Evolutionary conservation across 2,888 invertebrate genomes (phyloP).

Genomic region (Dermolepida albohirtum): DNA sequence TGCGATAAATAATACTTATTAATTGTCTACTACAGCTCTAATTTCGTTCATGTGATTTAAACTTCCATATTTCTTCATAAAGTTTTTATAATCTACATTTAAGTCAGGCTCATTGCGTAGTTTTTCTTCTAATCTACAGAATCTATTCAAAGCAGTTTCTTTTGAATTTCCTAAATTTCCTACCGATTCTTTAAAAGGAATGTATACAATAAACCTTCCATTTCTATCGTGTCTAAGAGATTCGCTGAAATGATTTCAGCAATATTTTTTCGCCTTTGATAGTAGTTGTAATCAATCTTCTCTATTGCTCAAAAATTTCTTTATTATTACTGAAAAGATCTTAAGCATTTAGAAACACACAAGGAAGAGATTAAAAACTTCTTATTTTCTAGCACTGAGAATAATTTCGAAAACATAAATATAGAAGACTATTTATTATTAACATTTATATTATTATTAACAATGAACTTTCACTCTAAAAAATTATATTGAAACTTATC

Average conservation of each 20-base stretch:
- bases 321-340: no score
- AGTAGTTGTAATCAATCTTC: neutral
- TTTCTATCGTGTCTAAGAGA: neutral
- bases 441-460: no score
- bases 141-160: slow-evolving; percentile 25
- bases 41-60: slow-evolving; percentile 52
- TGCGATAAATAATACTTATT: no score
- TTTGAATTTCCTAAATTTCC: slow-evolving; percentile 37
- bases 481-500: no score
- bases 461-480: no score
- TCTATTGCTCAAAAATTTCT: no score
- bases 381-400: no score
- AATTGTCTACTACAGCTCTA: no score
- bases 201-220: slow-evolving; percentile 37
- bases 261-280: slow-evolving; percentile 26
- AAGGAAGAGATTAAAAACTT: no score
- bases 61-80: slow-evolving; percentile 48
- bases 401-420: no score
- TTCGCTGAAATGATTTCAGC: slow-evolving; percentile 40
- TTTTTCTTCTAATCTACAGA: slow-evolving; percentile 31
- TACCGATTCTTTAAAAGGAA: slow-evolving; percentile 36
- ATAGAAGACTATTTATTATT: no score
- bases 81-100: slow-evolving; percentile 29
- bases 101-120: slow-evolving; percentile 26
- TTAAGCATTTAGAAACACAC: no score